Percentiles rank a stretch among this genome's conserved stretches.
phyloP scores from a whole-genome alignment of 2,113 vertebrate genomes.

The Etia nguti region DNA sequence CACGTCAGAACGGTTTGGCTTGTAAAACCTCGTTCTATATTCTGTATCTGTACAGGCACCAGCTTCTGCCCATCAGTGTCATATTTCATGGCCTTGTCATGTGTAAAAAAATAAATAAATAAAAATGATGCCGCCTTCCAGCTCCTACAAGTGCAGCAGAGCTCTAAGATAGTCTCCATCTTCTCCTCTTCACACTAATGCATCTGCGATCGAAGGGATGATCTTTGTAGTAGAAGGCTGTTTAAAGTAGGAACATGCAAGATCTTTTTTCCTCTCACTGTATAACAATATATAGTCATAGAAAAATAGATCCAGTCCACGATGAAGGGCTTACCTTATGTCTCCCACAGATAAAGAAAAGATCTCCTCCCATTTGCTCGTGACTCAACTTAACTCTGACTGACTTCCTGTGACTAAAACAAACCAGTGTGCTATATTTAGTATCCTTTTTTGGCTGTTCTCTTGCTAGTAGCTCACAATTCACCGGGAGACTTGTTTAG shows the following conservation, averaged over 20 bases:
- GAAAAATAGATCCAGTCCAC: not conserved
- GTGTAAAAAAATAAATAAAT: not conserved
- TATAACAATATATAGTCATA: not conserved
- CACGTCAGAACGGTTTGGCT: not conserved
- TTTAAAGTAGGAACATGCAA: not conserved
- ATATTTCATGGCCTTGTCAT: constrained; percentile 39
- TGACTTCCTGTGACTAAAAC: not conserved
- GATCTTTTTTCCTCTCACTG: not conserved
- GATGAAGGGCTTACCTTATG: not conserved
- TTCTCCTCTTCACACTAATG: not conserved
- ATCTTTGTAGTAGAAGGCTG: not conserved
- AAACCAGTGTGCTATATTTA: not conserved
- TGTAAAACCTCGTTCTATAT: constrained; percentile 15
- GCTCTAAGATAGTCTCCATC: constrained; percentile 16
- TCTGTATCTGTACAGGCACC: constrained; percentile 6
- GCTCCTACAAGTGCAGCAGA: constrained; percentile 12
- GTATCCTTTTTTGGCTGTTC: not conserved
- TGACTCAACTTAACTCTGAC: not conserved
- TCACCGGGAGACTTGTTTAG: not conserved
- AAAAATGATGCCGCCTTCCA: not conserved
- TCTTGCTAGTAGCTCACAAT: not conserved
- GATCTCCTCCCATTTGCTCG: not conserved
- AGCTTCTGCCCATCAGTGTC: constrained; percentile 11
- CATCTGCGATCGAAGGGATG: constrained; percentile 13
- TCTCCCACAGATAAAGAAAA: not conserved